Base-by-base conservation (phyloP, 2,113 vertebrate species). In the Gymnocephalus cernua region DNA sequence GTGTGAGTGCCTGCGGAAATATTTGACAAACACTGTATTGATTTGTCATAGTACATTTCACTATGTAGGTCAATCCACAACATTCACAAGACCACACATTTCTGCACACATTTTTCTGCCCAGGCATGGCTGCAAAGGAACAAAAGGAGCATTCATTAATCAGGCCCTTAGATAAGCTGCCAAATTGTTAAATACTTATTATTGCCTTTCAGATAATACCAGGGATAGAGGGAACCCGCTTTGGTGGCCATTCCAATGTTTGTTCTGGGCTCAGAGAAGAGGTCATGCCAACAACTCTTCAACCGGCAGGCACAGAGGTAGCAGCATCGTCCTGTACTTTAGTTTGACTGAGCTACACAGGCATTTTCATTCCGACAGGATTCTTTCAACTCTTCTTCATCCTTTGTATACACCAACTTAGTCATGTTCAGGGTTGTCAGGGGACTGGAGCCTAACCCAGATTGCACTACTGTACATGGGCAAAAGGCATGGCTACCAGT, bases 201-300 rank as follows among this genome's bases (percentile, higher is more conserved):
- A 79, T 90, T 89, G 69, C 11, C 56, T 88, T 93, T 85, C 88
- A 96, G 95, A 92, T 81, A 88, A 93, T 82, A 70, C 86, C 59
- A 29, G 64, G 64, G 27, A 76, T 71, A 79, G 81, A 44, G 71
- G 85, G 65, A 83, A 86, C 74, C 23, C 32, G 18, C 32, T 91
- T 84, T 74, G 87, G 27, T 86, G 91, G 88, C 88, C 87, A 29
- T 86, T 93, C 45, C 90, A 68, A 61, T 91, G 91, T 83, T 93
- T 93, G 64, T 84, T 83, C 50, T 84, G 83, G 80, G 29, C 62
- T 56, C 73, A 62, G 21, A 86, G 91, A 71, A 83, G 92, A 90
- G 77, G 66, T 44, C 87, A 77, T 13, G 66, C 41, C 45, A 79
- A 68, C 79, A 61, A 58, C 71, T 53, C 85, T 32, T 54, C 91